Evolutionary conservation across 2,888 invertebrate genomes (phyloP).

Genomic region (Acanthosoma haemorrhoidale): DNA sequence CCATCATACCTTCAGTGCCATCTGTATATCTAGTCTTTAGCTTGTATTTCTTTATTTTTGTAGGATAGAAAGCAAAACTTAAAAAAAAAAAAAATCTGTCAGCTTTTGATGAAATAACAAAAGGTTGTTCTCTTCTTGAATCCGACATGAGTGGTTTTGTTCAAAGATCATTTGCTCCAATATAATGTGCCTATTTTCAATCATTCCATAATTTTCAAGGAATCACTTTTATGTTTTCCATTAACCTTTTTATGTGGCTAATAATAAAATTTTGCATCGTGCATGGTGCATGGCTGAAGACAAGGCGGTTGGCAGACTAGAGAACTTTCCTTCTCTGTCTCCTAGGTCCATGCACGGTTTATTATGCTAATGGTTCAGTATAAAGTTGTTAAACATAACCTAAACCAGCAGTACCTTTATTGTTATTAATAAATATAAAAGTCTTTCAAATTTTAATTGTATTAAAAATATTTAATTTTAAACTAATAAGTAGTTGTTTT

Average conservation of each 20-base stretch:
- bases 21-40: too few species aligned
- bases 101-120: too few species aligned
- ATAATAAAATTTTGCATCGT: conserved; percentile 5
- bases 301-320: conserved; percentile 4
- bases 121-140: too few species aligned
- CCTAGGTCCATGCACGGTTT: background rate
- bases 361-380: too few species aligned
- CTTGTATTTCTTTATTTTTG: too few species aligned
- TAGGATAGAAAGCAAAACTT: too few species aligned
- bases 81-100: too few species aligned
- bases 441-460: conserved; percentile 10
- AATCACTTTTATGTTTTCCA: too few species aligned
- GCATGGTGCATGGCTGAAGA: background rate
- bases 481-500: conserved; percentile 1
- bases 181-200: background rate
- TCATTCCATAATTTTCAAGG: conserved; percentile 2
- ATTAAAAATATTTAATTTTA: conserved; percentile 8
- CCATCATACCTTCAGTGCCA: too few species aligned
- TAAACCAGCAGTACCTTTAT: too few species aligned
- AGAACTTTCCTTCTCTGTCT: background rate
- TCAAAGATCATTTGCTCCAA: background rate
- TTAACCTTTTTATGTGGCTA: conserved; percentile 1
- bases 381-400: too few species aligned
- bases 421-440: background rate
- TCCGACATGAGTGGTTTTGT: background rate